Base-by-base conservation (phyloP, 1,140 invertebrate genomes). In the Plodia interpunctella region DNA sequence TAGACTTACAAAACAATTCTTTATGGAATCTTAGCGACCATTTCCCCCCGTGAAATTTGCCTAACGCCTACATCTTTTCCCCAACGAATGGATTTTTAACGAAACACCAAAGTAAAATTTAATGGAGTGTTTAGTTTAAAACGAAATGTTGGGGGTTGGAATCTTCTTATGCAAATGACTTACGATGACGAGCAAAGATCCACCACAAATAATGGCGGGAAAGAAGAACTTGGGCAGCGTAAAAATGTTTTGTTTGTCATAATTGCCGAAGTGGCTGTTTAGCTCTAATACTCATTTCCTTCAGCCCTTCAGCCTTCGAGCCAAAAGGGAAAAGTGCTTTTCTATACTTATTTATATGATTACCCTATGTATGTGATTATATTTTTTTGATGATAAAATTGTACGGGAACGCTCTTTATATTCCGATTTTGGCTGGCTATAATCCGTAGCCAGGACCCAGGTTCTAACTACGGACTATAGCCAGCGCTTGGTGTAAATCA, bases 181-280 rank as follows among this genome's bases (percentile, higher is more conserved):
- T 38, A 49, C 65, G 53, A 72, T 72, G 70, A 69, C 67, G 63
- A 62, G 54, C 62, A 30, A 64, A 57, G 62, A 70, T 55, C 54
- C 56, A 32, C 11, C 30, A 32, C 6, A 3, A 32, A 9, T 5
- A 32, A 32, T 11, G 1, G 28, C 9, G 3, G 49, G 49, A 70
- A 72, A 62, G 63, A 49, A 15, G 52, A 70, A 76, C 55, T 56
- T 60, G 63, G 66, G 62, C 70, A 59, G 68, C 72, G 76, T 83
- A 85, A 88, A 87, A 85, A 85, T 84, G 78, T 81, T 88, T 88
- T 85, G 83, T 88, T 88, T 86, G 69, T 83, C 70, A 76, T 88
- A 87, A 87, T 84, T 84, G 86, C 76, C 80, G 68, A 58, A 88
- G 82, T 88, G 82, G 79, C 80, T 88, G 78, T 72, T 88, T 83